phyloP scores from a whole-genome alignment of 2,113 vertebrate genomes.

The Dicrurus megarhynchus region DNA sequence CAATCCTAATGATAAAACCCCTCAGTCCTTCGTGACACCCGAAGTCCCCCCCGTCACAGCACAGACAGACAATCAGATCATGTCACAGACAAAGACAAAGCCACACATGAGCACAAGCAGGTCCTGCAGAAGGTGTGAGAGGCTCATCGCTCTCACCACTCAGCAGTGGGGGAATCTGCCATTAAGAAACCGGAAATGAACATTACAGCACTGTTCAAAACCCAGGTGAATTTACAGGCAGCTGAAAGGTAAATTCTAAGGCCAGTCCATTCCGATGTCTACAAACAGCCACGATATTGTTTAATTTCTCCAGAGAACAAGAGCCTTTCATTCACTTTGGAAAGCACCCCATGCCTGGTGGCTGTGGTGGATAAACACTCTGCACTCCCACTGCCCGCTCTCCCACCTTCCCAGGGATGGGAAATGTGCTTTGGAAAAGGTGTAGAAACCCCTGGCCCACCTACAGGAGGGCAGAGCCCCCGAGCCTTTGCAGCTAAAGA shows the following conservation, averaged over 20 bases:
- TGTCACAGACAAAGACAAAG: neutral
- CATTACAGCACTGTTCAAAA: neutral
- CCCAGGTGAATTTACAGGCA: neutral
- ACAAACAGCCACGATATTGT: neutral
- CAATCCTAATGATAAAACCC: rapidly evolving
- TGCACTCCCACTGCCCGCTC: neutral
- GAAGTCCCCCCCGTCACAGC: neutral
- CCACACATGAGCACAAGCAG: neutral
- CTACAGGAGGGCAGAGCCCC: neutral
- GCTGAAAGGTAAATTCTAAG: neutral
- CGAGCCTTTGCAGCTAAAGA: neutral
- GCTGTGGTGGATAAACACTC: neutral
- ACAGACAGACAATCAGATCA: neutral
- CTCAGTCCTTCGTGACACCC: neutral
- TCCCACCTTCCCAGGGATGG: neutral
- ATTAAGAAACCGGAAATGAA: neutral
- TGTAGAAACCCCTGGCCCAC: neutral
- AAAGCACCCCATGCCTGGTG: neutral
- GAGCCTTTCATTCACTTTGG: neutral
- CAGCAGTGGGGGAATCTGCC: neutral
- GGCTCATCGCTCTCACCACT: neutral
- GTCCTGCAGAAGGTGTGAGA: neutral
- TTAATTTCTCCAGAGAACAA: neutral
- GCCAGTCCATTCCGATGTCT: neutral
- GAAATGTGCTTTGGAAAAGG: neutral